Conservation (phyloP, 1,140 invertebrate genomes). For the Nomia melanderi region DNA sequence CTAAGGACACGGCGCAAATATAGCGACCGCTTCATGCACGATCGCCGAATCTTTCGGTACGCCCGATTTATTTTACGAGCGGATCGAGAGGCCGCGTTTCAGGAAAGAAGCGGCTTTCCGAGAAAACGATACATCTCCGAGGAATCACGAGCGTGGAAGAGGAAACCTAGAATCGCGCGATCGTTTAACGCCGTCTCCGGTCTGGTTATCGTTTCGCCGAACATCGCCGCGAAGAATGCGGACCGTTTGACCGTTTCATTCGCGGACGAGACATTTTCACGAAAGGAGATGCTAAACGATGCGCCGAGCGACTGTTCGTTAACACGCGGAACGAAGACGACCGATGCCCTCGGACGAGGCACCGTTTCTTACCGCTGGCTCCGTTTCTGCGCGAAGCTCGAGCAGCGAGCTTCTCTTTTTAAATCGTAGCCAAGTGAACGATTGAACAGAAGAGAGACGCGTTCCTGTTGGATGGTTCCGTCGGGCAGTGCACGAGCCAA, state of each 20-base stretch:
- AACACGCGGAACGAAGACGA: conserved; percentile 58
- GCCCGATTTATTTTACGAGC: conserved; percentile 32
- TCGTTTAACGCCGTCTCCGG: no score
- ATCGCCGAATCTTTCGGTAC: conserved; percentile 21
- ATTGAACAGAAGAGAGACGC: conserved; percentile 32
- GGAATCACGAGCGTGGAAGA: background rate
- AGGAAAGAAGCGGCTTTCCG: background rate
- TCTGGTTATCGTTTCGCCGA: conserved; percentile 37
- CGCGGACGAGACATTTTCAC: conserved; percentile 33
- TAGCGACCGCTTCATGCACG: background rate
- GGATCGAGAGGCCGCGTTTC: background rate
- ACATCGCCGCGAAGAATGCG: conserved; percentile 49
- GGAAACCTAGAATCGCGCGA: no score
- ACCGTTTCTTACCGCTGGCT: conserved; percentile 8
- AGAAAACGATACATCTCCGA: conserved; percentile 14
- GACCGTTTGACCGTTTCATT: conserved; percentile 34
- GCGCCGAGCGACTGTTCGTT: conserved; percentile 73
- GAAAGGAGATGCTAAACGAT: conserved; percentile 68
- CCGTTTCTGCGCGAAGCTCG: background rate
- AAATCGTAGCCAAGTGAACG: background rate
- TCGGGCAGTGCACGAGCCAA: conserved; percentile 13
- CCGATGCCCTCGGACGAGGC: conserved; percentile 29
- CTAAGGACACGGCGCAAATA: conserved; percentile 17
- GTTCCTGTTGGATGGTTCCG: conserved; percentile 11
- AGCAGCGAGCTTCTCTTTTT: background rate